A percentile compares a stretch with the other conserved stretches of the same genome.
phyloP scores from a whole-genome alignment of 2,888 invertebrate species.

The Diaprepes abbreviatus region DNA sequence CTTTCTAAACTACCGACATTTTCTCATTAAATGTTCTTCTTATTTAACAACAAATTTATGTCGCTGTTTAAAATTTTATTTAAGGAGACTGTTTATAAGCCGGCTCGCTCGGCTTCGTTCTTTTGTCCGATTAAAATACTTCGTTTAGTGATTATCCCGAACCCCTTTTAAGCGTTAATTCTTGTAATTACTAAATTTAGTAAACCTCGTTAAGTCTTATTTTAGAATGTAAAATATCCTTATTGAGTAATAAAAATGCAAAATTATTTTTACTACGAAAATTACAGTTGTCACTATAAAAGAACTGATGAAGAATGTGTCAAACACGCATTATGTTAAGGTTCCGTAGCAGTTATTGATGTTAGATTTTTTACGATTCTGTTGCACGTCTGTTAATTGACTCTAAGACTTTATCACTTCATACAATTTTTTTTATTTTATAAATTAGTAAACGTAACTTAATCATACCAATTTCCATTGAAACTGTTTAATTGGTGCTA shows the following conservation, averaged over 20 bases:
- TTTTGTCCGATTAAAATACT: slow-evolving; percentile 14
- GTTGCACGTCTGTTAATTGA: too few species aligned
- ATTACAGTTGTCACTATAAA: too few species aligned
- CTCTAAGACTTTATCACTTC: too few species aligned
- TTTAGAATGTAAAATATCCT: neutral
- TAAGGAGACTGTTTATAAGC: neutral
- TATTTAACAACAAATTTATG: neutral
- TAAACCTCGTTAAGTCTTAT: neutral
- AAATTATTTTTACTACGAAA: too few species aligned
- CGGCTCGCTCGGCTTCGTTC: neutral
- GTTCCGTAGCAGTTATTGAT: too few species aligned
- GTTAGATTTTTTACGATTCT: too few species aligned
- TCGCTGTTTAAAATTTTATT: slow-evolving; percentile 10
- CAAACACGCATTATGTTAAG: too few species aligned
- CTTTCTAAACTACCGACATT: neutral
- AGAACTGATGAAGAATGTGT: too few species aligned
- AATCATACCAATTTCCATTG: too few species aligned
- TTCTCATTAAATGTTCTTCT: slow-evolving; percentile 2
- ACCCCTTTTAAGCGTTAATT: neutral
- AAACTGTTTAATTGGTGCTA: too few species aligned
- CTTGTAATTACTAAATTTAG: slow-evolving; percentile 7
- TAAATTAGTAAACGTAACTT: too few species aligned
- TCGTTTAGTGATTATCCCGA: slow-evolving; percentile 7
- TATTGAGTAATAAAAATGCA: neutral
- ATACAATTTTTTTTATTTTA: too few species aligned